Conservation (phyloP, 1,140 invertebrate species). For the Dryas iulia region DNA sequence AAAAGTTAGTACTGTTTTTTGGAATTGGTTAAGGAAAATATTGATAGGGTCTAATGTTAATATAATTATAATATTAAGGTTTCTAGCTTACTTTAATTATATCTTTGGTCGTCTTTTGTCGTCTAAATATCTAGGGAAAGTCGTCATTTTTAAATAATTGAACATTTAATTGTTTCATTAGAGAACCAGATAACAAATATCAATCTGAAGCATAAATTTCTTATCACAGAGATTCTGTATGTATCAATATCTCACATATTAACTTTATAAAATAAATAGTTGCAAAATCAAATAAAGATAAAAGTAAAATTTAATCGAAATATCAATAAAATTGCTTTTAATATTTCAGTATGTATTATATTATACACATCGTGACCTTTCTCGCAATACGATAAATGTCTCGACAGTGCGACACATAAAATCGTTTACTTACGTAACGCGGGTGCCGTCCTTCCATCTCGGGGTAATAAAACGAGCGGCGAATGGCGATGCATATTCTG, state of each 20-base stretch:
- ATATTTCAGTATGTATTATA: constrained; percentile 20
- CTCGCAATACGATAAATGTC: constrained; percentile 22
- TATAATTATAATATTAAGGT: not conserved
- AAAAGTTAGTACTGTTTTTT: not conserved
- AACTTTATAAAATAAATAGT: constrained; percentile 1
- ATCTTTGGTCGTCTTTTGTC: too few relatives aligned
- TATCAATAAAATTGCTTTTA: constrained; percentile 11
- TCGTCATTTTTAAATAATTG: too few relatives aligned
- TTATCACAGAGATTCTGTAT: too few relatives aligned
- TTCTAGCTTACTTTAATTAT: not conserved
- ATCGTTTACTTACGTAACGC: constrained; percentile 26
- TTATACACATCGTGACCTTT: constrained; percentile 27
- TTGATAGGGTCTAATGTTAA: not conserved
- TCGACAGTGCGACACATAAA: constrained; percentile 17
- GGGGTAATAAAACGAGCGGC: constrained; percentile 2
- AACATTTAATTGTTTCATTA: too few relatives aligned
- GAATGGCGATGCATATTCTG: not conserved
- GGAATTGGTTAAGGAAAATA: not conserved
- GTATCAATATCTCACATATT: too few relatives aligned
- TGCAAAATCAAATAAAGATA: not conserved
- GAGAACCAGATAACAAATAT: too few relatives aligned
- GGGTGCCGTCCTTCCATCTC: constrained; percentile 17
- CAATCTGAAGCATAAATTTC: too few relatives aligned
- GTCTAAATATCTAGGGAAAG: too few relatives aligned
- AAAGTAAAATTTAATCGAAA: not conserved